Evolutionary conservation across 2,797 vertebrate genomes (phyloP).

Genomic region (Dipus sagitta): DNA sequence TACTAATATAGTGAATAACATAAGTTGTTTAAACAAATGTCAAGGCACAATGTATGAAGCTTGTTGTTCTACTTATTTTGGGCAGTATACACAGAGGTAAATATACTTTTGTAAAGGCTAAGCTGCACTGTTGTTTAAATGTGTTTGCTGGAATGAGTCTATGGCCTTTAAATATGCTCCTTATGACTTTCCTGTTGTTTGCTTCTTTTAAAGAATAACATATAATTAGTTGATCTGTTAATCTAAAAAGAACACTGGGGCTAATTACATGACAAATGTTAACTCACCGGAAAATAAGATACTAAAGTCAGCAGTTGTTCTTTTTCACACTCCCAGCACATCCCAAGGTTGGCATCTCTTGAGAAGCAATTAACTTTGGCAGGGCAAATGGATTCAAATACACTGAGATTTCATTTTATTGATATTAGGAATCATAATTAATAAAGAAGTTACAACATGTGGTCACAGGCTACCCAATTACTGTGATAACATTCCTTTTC

Average conservation of each 20-base stretch:
- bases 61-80: constrained; percentile 21
- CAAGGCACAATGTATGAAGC: not conserved
- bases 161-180: constrained; percentile 69
- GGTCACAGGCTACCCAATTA: constrained; percentile 85
- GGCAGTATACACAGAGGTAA: constrained; percentile 51
- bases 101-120: constrained; percentile 75
- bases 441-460: constrained; percentile 84
- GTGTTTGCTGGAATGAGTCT: constrained; percentile 70
- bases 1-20: not conserved
- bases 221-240: constrained; percentile 83
- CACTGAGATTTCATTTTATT: constrained; percentile 76
- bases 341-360: constrained; percentile 79
- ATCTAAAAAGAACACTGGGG: constrained; percentile 77
- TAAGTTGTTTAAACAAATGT: not conserved
- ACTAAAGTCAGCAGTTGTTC: constrained; percentile 83
- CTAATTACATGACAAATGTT: constrained; percentile 86
- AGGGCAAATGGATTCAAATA: constrained; percentile 82
- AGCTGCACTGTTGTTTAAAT: constrained; percentile 68
- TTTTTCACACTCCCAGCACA: constrained; percentile 81
- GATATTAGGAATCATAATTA: constrained; percentile 85
- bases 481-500: constrained; percentile 76
- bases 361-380: constrained; percentile 86
- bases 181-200: constrained; percentile 48
- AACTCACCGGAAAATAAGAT: constrained; percentile 82
- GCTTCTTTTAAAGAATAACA: constrained; percentile 77